Conservation (phyloP, 1,140 invertebrate genomes). For the Subanguina moxae region DNA sequence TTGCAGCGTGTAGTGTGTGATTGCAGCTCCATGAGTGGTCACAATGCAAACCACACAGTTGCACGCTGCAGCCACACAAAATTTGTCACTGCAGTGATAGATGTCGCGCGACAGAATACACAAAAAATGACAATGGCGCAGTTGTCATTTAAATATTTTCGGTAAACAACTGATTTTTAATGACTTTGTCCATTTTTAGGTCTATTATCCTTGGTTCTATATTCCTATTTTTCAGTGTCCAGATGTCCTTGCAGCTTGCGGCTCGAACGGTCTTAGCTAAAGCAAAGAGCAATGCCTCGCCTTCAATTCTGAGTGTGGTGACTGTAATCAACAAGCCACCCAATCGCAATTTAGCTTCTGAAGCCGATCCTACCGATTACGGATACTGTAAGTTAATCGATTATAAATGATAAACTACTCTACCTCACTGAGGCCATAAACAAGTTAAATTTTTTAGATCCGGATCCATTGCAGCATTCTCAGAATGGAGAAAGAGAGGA, state of each 20-base stretch:
- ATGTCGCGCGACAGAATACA: too few relatives aligned
- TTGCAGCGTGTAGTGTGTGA: too few relatives aligned
- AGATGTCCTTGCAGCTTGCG: constrained; percentile 35
- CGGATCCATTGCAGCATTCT: constrained; percentile 82
- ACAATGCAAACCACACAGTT: too few relatives aligned
- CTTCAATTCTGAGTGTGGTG: constrained; percentile 14
- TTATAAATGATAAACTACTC: background rate
- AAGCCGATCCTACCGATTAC: constrained; percentile 58
- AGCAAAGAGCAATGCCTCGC: constrained; percentile 15
- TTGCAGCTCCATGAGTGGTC: too few relatives aligned
- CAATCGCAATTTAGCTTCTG: constrained; percentile 46
- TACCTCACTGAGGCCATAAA: background rate
- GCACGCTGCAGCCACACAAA: too few relatives aligned
- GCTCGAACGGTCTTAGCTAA: constrained; percentile 27
- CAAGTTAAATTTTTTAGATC: constrained; percentile 45
- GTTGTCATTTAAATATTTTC: too few relatives aligned
- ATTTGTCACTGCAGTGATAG: too few relatives aligned
- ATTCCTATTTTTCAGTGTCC: too few relatives aligned
- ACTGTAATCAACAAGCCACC: background rate
- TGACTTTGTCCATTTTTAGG: too few relatives aligned
- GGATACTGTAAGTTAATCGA: constrained; percentile 44
- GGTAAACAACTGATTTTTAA: too few relatives aligned
- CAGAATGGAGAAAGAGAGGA: constrained; percentile 86
- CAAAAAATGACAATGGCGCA: too few relatives aligned
- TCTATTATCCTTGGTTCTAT: too few relatives aligned